Percentiles rank a stretch among this genome's conserved stretches.
Evolutionary conservation across 2,888 invertebrate species (phyloP).

Genomic region (Tipula vernalis): DNA sequence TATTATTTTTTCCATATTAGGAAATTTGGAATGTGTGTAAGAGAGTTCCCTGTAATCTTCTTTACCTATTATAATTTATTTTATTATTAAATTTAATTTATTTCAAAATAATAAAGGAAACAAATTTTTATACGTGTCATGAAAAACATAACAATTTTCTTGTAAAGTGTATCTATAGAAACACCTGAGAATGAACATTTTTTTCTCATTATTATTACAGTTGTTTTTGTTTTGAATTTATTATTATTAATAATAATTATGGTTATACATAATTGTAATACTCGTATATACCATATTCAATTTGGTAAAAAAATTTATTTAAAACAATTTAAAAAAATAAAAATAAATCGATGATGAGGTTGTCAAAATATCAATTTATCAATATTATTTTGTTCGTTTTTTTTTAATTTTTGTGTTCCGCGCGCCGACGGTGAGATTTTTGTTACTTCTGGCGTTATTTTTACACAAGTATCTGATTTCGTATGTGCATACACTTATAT

Average conservation of each 20-base stretch:
- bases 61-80: too few relatives aligned
- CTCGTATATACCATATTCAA: not conserved
- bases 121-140: too few relatives aligned
- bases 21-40: too few relatives aligned
- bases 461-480: not conserved
- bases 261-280: not conserved
- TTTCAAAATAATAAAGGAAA: too few relatives aligned
- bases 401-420: not conserved
- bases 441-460: not conserved
- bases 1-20: too few relatives aligned
- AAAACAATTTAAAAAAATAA: not conserved
- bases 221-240: not conserved
- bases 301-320: not conserved
- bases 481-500: not conserved
- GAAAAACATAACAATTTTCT: too few relatives aligned
- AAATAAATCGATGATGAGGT: not conserved
- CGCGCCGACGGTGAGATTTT: not conserved
- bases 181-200: not conserved
- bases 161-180: not conserved
- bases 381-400: not conserved
- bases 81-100: too few relatives aligned
- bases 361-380: slow-evolving; percentile 4
- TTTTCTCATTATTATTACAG: not conserved
- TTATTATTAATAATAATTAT: not conserved
- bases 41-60: too few relatives aligned